phyloP scores from a whole-genome alignment of 2,797 vertebrate genomes.

The Chromobotia macracanthus region DNA sequence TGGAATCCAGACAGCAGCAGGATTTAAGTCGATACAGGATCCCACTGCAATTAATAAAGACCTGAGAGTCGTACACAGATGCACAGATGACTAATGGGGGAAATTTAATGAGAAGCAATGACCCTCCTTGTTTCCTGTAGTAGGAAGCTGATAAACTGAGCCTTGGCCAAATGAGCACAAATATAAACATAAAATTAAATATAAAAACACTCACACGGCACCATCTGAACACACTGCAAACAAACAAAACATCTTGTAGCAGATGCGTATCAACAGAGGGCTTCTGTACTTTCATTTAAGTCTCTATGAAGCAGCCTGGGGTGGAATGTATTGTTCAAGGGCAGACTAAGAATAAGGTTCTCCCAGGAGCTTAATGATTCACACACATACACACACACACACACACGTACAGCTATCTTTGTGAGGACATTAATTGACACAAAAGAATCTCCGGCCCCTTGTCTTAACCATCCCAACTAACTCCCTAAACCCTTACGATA shows the following conservation, averaged over 20 bases:
- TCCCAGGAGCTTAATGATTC: background rate
- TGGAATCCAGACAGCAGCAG: background rate
- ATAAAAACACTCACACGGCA: too few relatives aligned
- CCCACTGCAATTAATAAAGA: conserved; percentile 74
- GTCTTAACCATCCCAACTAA: too few relatives aligned
- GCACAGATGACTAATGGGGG: conserved; percentile 68
- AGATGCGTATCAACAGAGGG: background rate
- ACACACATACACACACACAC: conserved; percentile 16
- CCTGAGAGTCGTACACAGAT: conserved; percentile 51
- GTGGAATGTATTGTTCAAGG: conserved; percentile 7
- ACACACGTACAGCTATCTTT: too few relatives aligned
- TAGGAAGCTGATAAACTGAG: background rate
- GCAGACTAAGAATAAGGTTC: background rate
- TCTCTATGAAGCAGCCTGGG: background rate
- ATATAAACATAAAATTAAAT: background rate
- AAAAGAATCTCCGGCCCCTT: too few relatives aligned
- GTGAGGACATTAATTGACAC: too few relatives aligned
- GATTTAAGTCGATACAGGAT: conserved; percentile 39
- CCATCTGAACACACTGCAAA: background rate
- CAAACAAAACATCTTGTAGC: background rate
- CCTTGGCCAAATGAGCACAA: conserved; percentile 9
- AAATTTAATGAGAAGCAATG: conserved; percentile 71
- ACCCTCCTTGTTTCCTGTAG: conserved; percentile 7
- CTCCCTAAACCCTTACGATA: too few relatives aligned
- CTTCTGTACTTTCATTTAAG: background rate